Base-by-base conservation (phyloP, 2,797 vertebrate species). In the Hirundo rustica region DNA sequence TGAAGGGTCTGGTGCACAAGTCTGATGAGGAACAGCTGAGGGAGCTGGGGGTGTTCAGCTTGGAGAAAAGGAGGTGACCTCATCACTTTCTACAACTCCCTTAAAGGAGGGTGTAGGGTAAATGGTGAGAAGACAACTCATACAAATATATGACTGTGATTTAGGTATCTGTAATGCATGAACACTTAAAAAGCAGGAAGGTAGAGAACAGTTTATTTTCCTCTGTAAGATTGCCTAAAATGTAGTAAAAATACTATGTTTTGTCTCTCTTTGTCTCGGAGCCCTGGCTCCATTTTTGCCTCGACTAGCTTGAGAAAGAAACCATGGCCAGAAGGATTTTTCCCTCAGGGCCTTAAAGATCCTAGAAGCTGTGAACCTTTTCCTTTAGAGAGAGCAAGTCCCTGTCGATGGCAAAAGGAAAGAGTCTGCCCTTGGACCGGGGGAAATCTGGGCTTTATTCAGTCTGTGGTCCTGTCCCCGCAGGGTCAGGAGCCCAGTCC, bases 41-140 rank as follows among this genome's bases (percentile, higher is more conserved):
- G 38, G 47, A 71, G 16, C 17, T 61, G 55, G 9, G 7, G 3
- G 1, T 26, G 14, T 62, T 61, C 5, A 38, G 38, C 18, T 40
- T 54, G 67, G 57, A 15, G 10, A 16, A 48, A 29, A 48, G 20
- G 11, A 4, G 22, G 4, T 18, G 27, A 45, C 27, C 14, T 72
- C 12, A 23, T 5, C 0, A 0, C 29, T 13, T 6, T n/a, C 18
- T 54, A 18, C 12, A 47, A 2, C 7, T 47, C 18, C 67, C 15
- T 45, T 2, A 38, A 32, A 38, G 3, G 5, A 32, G 7, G 1
- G 3, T 48, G 3, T 42, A 8, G 16, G 10, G 10, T 10, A 73
- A 54, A 19, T 12, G 4, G 6, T 45, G 47, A 55, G 38, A 50
- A 51, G 40, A 11, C 23, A 22, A 23, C 4, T 34, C 38, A 38